These are phyloP conservation scores for Phaethon lepturus DNA, from an alignment of 2,113 vertebrate species.

Conservation along the genomic window DNA sequence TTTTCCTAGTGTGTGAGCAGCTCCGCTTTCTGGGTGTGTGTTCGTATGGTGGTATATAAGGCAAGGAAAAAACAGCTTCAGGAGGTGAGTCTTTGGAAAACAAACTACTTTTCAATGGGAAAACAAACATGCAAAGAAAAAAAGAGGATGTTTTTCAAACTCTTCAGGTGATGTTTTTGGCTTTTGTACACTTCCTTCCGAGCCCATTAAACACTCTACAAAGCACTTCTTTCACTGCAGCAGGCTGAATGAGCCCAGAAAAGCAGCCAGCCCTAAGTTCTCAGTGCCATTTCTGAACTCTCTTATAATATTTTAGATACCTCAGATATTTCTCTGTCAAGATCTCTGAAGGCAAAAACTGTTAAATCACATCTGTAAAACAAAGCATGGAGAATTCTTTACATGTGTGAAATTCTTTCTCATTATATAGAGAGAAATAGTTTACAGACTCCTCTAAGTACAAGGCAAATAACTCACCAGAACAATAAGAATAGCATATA, in stretches of 20 bases:
- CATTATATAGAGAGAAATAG: neutral
- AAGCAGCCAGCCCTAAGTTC: neutral
- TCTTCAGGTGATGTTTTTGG: neutral
- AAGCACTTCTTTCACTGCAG: neutral
- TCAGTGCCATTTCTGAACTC: neutral
- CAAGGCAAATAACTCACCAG: neutral
- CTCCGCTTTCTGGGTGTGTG: neutral
- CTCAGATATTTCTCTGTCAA: neutral
- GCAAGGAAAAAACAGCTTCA: neutral
- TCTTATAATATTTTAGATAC: conserved; percentile 27
- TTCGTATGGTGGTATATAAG: neutral
- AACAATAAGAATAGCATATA: conserved; percentile 20
- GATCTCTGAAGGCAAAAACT: neutral
- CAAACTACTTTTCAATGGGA: neutral
- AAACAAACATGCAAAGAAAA: neutral
- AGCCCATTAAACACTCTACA: neutral
- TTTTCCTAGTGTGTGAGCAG: neutral
- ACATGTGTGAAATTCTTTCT: conserved; percentile 33
- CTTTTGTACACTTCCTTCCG: neutral
- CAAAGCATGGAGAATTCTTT: conserved; percentile 17
- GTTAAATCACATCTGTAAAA: conserved; percentile 9
- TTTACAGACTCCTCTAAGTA: neutral
- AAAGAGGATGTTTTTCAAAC: neutral
- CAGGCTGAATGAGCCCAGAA: neutral
- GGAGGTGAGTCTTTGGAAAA: neutral